These are phyloP conservation scores for Gallinago media DNA, from an alignment of 2,113 vertebrate species.

Conservation along the genomic window DNA sequence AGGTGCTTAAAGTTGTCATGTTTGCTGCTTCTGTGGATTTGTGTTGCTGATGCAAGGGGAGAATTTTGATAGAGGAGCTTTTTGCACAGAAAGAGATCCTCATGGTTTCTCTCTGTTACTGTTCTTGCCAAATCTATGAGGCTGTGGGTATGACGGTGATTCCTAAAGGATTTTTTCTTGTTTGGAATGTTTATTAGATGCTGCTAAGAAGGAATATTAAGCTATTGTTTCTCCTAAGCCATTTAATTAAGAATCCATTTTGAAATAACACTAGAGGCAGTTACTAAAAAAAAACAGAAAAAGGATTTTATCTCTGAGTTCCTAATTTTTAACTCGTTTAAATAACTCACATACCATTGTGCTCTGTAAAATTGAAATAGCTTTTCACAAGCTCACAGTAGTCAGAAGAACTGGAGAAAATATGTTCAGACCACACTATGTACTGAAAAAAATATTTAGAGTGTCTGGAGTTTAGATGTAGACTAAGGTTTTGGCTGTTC, in stretches of 20 bases:
- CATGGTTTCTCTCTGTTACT: background rate
- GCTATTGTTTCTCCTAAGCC: background rate
- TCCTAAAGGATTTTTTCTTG: background rate
- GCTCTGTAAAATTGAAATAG: background rate
- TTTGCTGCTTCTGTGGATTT: background rate
- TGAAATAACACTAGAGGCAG: background rate
- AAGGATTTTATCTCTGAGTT: background rate
- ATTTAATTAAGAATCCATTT: slow-evolving; percentile 17
- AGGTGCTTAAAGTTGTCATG: background rate
- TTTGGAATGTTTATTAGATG: background rate
- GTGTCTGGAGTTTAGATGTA: background rate
- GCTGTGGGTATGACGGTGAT: background rate
- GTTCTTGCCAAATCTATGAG: background rate
- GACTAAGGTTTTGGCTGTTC: background rate
- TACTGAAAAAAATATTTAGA: rapidly evolving
- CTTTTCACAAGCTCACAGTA: background rate
- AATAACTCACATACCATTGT: background rate
- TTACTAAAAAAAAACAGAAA: background rate
- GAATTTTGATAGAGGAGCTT: background rate
- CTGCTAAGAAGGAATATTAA: background rate
- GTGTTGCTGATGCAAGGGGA: background rate
- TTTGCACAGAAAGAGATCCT: background rate
- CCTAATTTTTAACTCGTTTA: background rate
- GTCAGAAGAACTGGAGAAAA: background rate
- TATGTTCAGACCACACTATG: rapidly evolving